Evolutionary conservation across 2,797 vertebrate genomes (phyloP), one percentile per base, ranked within the genome.

Genomic region (Chelmon rostratus): DNA sequence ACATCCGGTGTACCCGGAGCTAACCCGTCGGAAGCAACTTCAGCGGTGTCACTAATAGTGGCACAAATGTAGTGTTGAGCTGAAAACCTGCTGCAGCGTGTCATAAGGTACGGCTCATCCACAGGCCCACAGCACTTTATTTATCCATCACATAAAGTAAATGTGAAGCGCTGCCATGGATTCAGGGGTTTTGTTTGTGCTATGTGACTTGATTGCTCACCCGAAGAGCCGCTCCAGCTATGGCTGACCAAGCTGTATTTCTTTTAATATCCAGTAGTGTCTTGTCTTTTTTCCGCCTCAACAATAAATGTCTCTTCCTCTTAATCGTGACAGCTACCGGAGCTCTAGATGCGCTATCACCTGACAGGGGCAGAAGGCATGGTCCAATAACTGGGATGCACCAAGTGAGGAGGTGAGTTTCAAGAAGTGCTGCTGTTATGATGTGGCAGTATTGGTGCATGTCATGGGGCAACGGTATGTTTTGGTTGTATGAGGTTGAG

Each of bases 311-410:
- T 81, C 33, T 68, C 38, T 73, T 70, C 40, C 73, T 82, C 66
- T 57, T 76, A 68, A 83, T 82, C 42, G 13, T 81, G 79, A 80
- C 83, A 86, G 84, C 73, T 74, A 53, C 63, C 86, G 82, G 65
- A 82, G 65, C 74, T 31, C 78, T 11, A 13, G 56, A 68, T 21
- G 33, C 58, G 56, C 78, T 68, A 66, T 66, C 67, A 78, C 70
- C 76, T 72, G 81, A 84, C 73, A 76, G 69, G 73, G 82, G 66
- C 65, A 82, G 46, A 68, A 79, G 81, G 79, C 73, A 83, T 66
- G 79, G 78, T 81, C 71, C 70, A 84, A 83, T 89, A 86, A 71
- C 72, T 33, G 37, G 59, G 54, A 74, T 79, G 68, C 61, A 62
- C 73, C 84, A 71, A 71, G 75, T 23, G 8, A 77, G 56, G 35